Conservation (phyloP, 2,113 vertebrate genomes). For the Ochotona princeps region DNA sequence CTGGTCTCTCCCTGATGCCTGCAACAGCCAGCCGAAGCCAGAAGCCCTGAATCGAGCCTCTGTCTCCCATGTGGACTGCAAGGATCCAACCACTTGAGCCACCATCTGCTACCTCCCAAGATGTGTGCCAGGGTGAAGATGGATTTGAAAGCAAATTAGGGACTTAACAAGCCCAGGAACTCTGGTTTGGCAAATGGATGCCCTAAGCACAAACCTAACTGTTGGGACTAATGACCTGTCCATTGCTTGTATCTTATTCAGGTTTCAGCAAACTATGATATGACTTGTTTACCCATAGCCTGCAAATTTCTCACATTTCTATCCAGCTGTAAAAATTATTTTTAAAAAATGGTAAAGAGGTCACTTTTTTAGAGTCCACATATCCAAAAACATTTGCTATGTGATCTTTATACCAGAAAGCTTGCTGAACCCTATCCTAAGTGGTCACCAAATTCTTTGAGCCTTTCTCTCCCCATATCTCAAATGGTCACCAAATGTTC, state of each 20-base stretch:
- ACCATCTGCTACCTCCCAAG: too few species aligned
- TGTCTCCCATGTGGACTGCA: too few species aligned
- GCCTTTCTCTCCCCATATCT: neutral
- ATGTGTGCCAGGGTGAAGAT: too few species aligned
- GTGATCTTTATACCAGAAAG: neutral
- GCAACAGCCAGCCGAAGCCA: too few species aligned
- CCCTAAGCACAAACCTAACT: too few species aligned
- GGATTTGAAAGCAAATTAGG: too few species aligned
- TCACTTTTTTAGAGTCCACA: neutral
- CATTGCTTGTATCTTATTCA: conserved; percentile 20
- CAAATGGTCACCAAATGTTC: neutral
- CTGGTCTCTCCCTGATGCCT: too few species aligned
- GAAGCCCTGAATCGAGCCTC: too few species aligned
- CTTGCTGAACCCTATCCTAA: neutral
- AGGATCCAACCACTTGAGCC: too few species aligned
- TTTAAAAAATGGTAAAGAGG: neutral
- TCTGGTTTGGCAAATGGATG: too few species aligned
- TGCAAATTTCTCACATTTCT: conserved; percentile 10
- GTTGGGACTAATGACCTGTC: neutral
- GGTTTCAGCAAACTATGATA: neutral
- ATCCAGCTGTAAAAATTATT: neutral
- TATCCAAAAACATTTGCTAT: conserved; percentile 43
- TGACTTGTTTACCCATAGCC: neutral
- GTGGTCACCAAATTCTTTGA: neutral
- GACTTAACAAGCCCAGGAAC: too few species aligned